Evolutionary conservation across 2,797 vertebrate species (phyloP).

Genomic region (Apogon hyalosoma): DNA sequence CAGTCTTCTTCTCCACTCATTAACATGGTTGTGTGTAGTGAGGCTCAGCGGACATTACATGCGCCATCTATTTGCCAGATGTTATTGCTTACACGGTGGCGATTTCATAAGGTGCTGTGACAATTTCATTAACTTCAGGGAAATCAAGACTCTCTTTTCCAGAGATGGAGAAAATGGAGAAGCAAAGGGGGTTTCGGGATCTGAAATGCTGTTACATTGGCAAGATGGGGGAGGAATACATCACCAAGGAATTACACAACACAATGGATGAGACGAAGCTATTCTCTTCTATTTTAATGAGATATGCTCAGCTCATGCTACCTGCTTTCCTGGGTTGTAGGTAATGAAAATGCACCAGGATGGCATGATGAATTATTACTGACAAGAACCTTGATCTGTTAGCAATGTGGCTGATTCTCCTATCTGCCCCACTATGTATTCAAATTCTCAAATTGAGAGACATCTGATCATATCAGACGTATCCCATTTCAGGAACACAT

Average conservation of each 20-base stretch:
- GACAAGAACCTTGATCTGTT: slow-evolving; percentile 56
- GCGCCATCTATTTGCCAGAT: slow-evolving; percentile 85
- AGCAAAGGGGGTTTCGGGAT: slow-evolving; percentile 33
- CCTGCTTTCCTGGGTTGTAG: slow-evolving; percentile 48
- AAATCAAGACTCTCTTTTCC: slow-evolving; percentile 69
- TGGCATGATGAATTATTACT: slow-evolving; percentile 47
- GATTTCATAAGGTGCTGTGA: slow-evolving; percentile 85
- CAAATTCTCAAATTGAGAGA: slow-evolving; percentile 54
- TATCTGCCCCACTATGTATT: slow-evolving; percentile 27
- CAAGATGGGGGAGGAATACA: slow-evolving; percentile 56
- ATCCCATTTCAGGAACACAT: slow-evolving; percentile 53
- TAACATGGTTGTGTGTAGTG: slow-evolving; percentile 67
- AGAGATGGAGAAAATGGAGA: slow-evolving; percentile 53
- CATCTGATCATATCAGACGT: slow-evolving; percentile 44
- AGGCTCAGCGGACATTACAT: slow-evolving; percentile 82
- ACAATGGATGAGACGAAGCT: slow-evolving; percentile 62
- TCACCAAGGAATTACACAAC: slow-evolving; percentile 67
- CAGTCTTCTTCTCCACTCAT: slow-evolving; percentile 47
- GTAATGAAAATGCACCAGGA: slow-evolving; percentile 61
- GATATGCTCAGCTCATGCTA: slow-evolving; percentile 58
- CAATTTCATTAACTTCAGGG: slow-evolving; percentile 81
- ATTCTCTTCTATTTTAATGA: slow-evolving; percentile 74
- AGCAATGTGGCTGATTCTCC: slow-evolving; percentile 35
- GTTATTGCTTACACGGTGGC: slow-evolving; percentile 81
- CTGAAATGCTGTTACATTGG: slow-evolving; percentile 56